These are phyloP conservation scores for Anthoscopus minutus DNA, from an alignment of 2,113 vertebrate genomes.

Conservation along the genomic window DNA sequence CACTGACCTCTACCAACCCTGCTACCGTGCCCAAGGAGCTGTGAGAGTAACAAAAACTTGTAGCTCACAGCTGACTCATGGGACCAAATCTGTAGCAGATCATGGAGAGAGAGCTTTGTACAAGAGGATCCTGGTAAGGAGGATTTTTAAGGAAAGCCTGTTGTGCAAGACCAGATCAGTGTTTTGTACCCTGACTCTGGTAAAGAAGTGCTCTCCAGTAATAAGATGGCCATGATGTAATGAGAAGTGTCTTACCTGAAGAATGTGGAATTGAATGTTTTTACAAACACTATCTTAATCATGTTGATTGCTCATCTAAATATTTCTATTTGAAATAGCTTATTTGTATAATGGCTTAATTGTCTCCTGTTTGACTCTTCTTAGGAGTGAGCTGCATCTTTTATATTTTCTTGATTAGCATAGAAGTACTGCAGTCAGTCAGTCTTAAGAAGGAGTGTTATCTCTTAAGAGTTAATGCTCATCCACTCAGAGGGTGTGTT, in stretches of 20 bases:
- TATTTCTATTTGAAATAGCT: neutral
- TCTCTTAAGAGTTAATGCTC: neutral
- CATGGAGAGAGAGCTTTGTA: neutral
- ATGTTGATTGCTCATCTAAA: neutral
- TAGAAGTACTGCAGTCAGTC: neutral
- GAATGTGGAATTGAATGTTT: neutral
- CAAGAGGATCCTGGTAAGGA: neutral
- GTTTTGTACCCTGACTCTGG: neutral
- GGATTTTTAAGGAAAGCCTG: neutral
- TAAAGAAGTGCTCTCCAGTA: neutral
- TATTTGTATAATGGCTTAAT: neutral
- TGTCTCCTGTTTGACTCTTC: neutral
- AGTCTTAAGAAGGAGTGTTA: neutral
- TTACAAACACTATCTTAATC: neutral
- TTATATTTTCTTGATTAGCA: neutral
- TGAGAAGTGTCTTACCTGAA: neutral
- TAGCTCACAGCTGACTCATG: neutral
- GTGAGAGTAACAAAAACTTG: neutral
- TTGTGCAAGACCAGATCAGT: neutral
- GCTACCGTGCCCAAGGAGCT: neutral
- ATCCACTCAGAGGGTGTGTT: neutral
- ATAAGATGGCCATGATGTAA: too few species aligned
- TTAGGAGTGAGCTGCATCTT: neutral
- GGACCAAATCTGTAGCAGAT: neutral
- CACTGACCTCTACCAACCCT: fast-evolving